Percentiles rank a stretch among this genome's conserved stretches.
Evolutionary conservation across 2,797 vertebrate genomes (phyloP).

Genomic region (Sphenodon punctatus): DNA sequence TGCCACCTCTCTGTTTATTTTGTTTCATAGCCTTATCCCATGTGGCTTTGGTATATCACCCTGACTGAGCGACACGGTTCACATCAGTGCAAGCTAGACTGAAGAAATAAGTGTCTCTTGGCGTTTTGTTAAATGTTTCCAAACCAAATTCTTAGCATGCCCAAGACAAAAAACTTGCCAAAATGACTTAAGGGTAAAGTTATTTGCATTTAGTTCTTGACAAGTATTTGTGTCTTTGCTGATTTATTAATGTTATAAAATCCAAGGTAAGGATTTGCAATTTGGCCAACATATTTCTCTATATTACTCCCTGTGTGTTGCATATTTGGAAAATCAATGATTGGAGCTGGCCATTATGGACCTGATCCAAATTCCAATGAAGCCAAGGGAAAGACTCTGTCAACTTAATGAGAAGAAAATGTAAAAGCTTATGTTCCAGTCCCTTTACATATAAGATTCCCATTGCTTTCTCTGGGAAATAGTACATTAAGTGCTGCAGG

Average conservation of each 20-base stretch:
- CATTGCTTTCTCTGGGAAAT: background rate
- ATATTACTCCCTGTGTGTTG: background rate
- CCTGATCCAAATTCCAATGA: background rate
- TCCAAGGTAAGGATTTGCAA: background rate
- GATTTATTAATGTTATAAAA: background rate
- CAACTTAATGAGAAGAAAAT: background rate
- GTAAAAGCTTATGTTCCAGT: background rate
- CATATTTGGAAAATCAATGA: background rate
- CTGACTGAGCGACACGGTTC: background rate
- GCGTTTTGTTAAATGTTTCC: background rate
- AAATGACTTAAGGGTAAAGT: background rate
- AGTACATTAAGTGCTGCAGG: background rate
- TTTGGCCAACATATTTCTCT: background rate
- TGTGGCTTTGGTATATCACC: background rate
- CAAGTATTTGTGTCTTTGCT: background rate
- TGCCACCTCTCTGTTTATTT: background rate
- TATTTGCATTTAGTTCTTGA: background rate
- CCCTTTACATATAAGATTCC: background rate
- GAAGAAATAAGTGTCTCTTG: background rate
- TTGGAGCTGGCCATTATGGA: background rate
- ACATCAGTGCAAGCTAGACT: background rate
- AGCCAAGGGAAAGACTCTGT: background rate
- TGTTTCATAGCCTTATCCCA: fast-evolving
- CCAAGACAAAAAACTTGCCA: background rate
- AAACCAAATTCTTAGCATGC: background rate